phyloP scores from a whole-genome alignment of 2,797 vertebrate genomes.

The Hemibagrus guttatus region DNA sequence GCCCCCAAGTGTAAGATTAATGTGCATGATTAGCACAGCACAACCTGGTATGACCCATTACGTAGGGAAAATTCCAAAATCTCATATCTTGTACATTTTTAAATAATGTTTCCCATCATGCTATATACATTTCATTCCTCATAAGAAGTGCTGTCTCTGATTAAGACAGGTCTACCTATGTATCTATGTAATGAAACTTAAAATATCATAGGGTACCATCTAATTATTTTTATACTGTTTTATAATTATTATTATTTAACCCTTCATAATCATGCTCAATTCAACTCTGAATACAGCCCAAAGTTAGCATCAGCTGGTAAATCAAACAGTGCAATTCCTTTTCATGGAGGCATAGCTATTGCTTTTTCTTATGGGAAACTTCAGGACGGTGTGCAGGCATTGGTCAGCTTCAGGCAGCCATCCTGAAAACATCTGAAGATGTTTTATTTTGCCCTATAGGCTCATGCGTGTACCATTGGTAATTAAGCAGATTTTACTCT shows the following conservation, averaged over 20 bases:
- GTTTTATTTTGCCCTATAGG: not conserved
- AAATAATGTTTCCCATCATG: not conserved
- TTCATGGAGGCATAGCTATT: not conserved
- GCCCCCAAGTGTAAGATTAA: not conserved
- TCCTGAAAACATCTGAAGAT: not conserved
- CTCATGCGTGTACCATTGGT: not conserved
- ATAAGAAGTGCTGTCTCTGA: not conserved
- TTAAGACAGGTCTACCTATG: not conserved
- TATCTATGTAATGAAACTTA: not conserved
- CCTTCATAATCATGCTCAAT: not conserved
- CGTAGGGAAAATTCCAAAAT: not conserved
- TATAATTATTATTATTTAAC: not conserved
- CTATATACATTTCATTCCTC: not conserved
- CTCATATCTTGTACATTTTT: not conserved
- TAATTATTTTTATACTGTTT: not conserved
- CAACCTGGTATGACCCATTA: not conserved
- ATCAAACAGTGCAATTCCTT: not conserved
- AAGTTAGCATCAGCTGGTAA: constrained; percentile 1
- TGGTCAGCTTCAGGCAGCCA: not conserved
- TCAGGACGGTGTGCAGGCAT: not conserved
- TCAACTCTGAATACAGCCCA: not conserved
- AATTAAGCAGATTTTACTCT: not conserved
- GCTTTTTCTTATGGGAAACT: not conserved
- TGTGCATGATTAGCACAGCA: not conserved
- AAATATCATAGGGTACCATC: too few species aligned